These are phyloP conservation scores for Lampris incognitus DNA, from an alignment of 2,113 vertebrate species.

Conservation along the genomic window DNA sequence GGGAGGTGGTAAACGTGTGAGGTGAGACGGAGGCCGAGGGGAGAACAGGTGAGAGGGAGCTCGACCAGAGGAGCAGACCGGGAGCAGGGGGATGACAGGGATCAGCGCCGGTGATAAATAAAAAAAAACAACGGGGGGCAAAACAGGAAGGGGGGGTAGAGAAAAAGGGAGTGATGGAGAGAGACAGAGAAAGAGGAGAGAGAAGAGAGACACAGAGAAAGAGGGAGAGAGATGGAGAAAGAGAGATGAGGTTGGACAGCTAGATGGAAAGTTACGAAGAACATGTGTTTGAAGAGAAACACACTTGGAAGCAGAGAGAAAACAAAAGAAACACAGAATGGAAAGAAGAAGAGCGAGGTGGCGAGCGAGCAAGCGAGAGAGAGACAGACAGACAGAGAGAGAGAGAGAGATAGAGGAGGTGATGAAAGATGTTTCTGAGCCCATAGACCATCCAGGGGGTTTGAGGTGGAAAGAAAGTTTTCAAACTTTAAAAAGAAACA, in stretches of 20 bases:
- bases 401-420: not conserved
- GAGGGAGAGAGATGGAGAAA: not conserved
- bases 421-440: constrained; percentile 29
- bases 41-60: constrained; percentile 18
- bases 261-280: not conserved
- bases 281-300: too few relatives aligned
- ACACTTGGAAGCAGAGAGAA: not conserved
- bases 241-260: not conserved
- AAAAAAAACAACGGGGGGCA: constrained; percentile 61
- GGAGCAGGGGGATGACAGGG: constrained; percentile 49
- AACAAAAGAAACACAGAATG: not conserved
- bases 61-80: not conserved
- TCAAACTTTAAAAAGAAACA: constrained; percentile 4
- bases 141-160: not conserved
- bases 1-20: constrained; percentile 24
- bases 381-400: not conserved
- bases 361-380: not conserved
- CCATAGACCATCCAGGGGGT: too few relatives aligned
- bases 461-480: not conserved
- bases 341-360: not conserved
- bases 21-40: constrained; percentile 41
- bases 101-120: constrained; percentile 66
- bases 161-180: not conserved
- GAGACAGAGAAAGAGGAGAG: not conserved
- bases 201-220: not conserved